Evolutionary conservation across 2,888 invertebrate species (phyloP).

Genomic region (Protophormia terraenovae): DNA sequence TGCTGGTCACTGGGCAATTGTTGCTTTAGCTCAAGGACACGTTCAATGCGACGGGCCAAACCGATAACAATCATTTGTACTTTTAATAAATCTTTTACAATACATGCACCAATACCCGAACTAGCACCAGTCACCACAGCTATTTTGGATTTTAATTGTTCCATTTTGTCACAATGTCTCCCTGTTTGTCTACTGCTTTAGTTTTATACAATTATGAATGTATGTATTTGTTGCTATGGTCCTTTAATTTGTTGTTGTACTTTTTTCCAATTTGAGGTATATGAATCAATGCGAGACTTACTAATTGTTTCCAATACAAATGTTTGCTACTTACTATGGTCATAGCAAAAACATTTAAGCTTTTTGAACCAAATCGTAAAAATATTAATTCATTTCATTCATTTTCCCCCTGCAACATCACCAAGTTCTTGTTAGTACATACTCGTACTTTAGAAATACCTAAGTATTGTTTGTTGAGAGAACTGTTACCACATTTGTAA

Average conservation of each 20-base stretch:
- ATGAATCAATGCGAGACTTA: not conserved
- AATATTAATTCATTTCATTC: conserved; percentile 8
- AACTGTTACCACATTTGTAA: conserved; percentile 52
- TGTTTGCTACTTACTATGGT: conserved; percentile 41
- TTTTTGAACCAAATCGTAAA: conserved; percentile 31
- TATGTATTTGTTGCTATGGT: not conserved
- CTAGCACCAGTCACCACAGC: conserved; percentile 85
- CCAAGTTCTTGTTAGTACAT: conserved; percentile 13
- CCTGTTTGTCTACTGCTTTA: not conserved
- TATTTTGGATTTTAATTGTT: conserved; percentile 82
- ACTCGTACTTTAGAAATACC: conserved; percentile 20
- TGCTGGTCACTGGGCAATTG: conserved; percentile 61
- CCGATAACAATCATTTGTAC: conserved; percentile 83
- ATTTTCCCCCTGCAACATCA: not conserved
- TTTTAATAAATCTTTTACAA: conserved; percentile 80
- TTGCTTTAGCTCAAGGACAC: conserved; percentile 69
- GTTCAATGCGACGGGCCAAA: conserved; percentile 81
- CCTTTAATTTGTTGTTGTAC: not conserved
- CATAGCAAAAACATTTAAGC: conserved; percentile 13
- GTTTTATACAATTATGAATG: not conserved
- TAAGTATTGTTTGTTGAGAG: not conserved
- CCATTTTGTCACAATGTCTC: too few species aligned
- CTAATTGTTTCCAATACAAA: conserved; percentile 42
- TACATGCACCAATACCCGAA: conserved; percentile 83
- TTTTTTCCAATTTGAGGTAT: conserved; percentile 25